Evolutionary conservation across 2,113 vertebrate species (phyloP).

Genomic region (Kryptolebias marmoratus): DNA sequence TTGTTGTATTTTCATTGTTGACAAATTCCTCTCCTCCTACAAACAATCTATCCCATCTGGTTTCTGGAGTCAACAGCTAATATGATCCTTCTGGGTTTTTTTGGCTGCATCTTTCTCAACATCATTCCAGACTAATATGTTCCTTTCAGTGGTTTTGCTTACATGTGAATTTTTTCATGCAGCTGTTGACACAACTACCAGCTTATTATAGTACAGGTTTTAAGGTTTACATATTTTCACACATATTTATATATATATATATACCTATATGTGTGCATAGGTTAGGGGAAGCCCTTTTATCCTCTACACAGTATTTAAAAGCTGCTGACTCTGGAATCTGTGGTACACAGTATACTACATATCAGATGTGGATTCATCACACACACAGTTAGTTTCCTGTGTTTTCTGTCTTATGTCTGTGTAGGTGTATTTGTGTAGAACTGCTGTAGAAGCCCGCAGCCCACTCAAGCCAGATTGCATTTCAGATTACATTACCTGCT

Average conservation of each 20-base stretch:
- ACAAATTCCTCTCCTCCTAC: constrained; percentile 6
- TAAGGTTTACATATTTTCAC: not conserved
- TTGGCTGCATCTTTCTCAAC: constrained; percentile 1
- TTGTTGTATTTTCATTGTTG: not conserved
- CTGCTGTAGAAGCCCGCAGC: constrained; percentile 48
- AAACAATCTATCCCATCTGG: constrained; percentile 9
- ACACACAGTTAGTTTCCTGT: constrained; percentile 33
- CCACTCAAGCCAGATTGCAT: constrained; percentile 64
- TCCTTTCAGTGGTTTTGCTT: constrained; percentile 2
- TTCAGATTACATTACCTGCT: constrained; percentile 62
- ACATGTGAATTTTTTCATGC: not conserved
- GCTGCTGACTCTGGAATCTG: not conserved
- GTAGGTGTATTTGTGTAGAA: constrained; percentile 43
- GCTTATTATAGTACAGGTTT: not conserved
- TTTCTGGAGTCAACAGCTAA: constrained; percentile 12
- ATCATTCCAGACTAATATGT: constrained; percentile 1
- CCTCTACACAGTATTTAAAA: not conserved
- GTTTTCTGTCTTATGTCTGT: constrained; percentile 6
- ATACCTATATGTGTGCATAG: not conserved
- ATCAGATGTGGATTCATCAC: constrained; percentile 24
- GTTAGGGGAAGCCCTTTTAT: constrained; percentile 4
- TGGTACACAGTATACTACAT: not conserved
- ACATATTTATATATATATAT: not conserved
- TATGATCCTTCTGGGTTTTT: constrained; percentile 21
- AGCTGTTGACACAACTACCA: not conserved